Base-by-base conservation (phyloP, 1,140 invertebrate species). In the Globodera ellingtonae region DNA sequence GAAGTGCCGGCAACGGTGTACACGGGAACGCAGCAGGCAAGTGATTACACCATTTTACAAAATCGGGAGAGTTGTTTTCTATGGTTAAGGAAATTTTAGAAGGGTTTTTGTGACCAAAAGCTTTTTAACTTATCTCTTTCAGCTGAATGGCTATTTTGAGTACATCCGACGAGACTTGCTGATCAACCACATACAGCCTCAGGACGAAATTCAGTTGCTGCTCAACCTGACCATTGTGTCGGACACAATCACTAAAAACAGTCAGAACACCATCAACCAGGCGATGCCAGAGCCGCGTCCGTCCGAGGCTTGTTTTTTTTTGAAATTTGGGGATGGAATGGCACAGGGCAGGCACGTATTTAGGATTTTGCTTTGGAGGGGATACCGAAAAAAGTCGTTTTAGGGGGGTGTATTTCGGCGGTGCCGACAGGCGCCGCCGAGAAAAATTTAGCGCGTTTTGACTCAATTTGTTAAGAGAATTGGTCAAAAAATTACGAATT, bases 71-170 rank as follows among this genome's bases (percentile, higher is more conserved):
- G 46, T 47, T 79, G 65, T 21, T 18, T 79, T 79, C 13, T n/a
- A 44, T 21, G 10, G 10, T 21, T 73, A 24, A 69, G 47, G 35
- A 6, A 18, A 18, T 69, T 79, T 13, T 7, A 21, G 78, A 13
- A 21, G 78, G 2, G 6, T 13, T 9, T 52, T n/a, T n/a, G n/a
- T 52, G 50, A 4, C 50, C 7, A 52, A 52, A 50, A 52, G 5
- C 50, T 9, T 52, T 52, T 52, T 52, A 52, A 9, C 50, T 52
- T 52, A 52, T 52, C 50, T n/a, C 47, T 56, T 35, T 67, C 62
- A 88, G 82, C 80, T 89, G 21, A 89, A 89, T 78, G 87, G 87
- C 6, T 89, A 89, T 77, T 89, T 89, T 56, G 88, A 89, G 72
- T 89, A 89, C 72, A 88, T 89, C 72, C 83, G 88, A 13, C 80